Evolutionary conservation across 2,888 invertebrate genomes (phyloP).

Genomic region (Lottia scabra): DNA sequence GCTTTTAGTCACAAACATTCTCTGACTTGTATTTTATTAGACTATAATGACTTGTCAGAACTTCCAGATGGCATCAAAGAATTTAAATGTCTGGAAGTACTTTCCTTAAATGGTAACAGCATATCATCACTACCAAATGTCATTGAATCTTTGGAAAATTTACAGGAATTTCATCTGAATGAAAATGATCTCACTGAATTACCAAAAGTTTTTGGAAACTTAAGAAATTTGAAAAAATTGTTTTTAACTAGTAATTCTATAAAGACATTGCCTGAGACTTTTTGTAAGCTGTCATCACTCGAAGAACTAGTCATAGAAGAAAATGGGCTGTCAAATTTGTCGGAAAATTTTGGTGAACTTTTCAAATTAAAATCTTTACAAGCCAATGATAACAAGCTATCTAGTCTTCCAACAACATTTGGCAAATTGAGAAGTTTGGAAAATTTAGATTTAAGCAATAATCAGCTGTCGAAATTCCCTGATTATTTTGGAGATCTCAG

Average conservation of each 20-base stretch:
- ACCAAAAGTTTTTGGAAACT: conserved; percentile 42
- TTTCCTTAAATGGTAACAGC: no score
- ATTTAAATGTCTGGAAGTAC: conserved; percentile 29
- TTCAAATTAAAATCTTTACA: no score
- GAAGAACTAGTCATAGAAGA: conserved; percentile 41
- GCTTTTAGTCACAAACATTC: conserved; percentile 22
- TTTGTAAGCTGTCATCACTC: conserved; percentile 45
- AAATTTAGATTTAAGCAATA: conserved; percentile 45
- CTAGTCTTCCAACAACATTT: conserved; percentile 42
- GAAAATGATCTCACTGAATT: conserved; percentile 48
- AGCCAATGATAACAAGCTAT: conserved; percentile 13
- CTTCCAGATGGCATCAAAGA: conserved; percentile 44
- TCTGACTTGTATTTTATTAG: conserved; percentile 39
- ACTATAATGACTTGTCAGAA: conserved; percentile 47
- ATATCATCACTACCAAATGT: no score
- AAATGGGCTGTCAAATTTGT: conserved; percentile 41
- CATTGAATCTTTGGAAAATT: no score
- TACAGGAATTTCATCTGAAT: conserved; percentile 43
- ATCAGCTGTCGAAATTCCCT: conserved; percentile 42
- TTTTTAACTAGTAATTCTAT: conserved; percentile 49
- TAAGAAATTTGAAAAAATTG: conserved; percentile 38
- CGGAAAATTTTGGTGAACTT: conserved; percentile 38
- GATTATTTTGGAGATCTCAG: conserved; percentile 43
- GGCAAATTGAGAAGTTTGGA: conserved; percentile 42
- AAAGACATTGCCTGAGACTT: conserved; percentile 45